These are phyloP conservation scores for Prosopocoilus inquinatus DNA, from an alignment of 2,888 invertebrate genomes.

Conservation along the genomic window DNA sequence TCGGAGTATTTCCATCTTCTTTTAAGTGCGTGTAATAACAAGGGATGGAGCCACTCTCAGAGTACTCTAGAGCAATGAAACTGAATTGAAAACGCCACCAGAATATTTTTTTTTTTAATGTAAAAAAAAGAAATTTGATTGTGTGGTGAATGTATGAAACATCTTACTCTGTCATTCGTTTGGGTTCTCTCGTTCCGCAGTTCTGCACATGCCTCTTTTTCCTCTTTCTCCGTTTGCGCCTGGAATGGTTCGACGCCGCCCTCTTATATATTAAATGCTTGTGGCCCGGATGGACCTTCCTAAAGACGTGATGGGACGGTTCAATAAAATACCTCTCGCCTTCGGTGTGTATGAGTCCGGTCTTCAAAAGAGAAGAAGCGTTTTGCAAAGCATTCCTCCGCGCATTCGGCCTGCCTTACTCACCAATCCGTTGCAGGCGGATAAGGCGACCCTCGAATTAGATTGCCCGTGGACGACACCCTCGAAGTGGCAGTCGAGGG, in stretches of 20 bases:
- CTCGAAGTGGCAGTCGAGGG: slow-evolving; percentile 73
- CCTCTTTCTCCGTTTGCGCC: slow-evolving; percentile 52
- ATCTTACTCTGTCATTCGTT: slow-evolving; percentile 52
- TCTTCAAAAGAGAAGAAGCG: slow-evolving; percentile 51
- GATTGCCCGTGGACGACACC: slow-evolving; percentile 71
- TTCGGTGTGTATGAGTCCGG: slow-evolving; percentile 65
- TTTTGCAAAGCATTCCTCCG: neutral
- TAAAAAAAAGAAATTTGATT: too few relatives aligned
- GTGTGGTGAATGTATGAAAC: too few relatives aligned
- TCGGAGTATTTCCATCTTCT: too few relatives aligned
- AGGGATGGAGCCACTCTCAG: too few relatives aligned
- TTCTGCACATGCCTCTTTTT: slow-evolving; percentile 54
- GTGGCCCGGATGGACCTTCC: slow-evolving; percentile 53
- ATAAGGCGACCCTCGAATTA: slow-evolving; percentile 71
- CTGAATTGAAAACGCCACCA: too few relatives aligned
- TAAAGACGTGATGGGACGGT: slow-evolving; percentile 56
- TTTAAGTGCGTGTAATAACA: too few relatives aligned
- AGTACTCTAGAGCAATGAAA: too few relatives aligned
- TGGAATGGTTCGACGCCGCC: slow-evolving; percentile 53
- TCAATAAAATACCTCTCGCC: slow-evolving; percentile 71
- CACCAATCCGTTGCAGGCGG: slow-evolving; percentile 82
- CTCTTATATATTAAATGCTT: slow-evolving; percentile 69
- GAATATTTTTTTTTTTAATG: too few relatives aligned
- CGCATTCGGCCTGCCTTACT: slow-evolving; percentile 46
- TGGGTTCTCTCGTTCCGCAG: slow-evolving; percentile 58